phyloP scores from a whole-genome alignment of 2,113 vertebrate genomes.

The Scartelaos histophorus region DNA sequence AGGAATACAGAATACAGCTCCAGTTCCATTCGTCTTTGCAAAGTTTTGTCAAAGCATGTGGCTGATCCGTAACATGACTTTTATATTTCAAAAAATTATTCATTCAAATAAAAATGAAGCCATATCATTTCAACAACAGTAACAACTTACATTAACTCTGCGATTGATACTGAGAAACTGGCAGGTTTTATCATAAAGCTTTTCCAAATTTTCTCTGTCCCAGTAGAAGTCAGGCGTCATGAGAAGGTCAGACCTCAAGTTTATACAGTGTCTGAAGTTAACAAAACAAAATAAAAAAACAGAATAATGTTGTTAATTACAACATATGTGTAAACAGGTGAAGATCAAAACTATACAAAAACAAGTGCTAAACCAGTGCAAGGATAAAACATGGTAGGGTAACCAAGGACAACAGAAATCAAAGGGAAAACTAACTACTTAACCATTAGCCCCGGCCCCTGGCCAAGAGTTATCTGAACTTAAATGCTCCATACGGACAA shows the following conservation, averaged over 20 bases:
- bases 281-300: neutral
- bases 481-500: neutral
- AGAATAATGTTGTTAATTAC: neutral
- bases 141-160: conserved; percentile 86
- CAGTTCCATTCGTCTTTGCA: too few species aligned
- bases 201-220: conserved; percentile 95
- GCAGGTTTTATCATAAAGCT: conserved; percentile 95
- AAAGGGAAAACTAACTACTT: too few species aligned
- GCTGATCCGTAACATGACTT: too few species aligned
- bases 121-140: neutral
- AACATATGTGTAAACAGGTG: too few species aligned
- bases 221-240: conserved; percentile 98
- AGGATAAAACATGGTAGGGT: neutral
- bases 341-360: neutral
- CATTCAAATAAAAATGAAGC: neutral
- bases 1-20: too few species aligned
- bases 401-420: neutral
- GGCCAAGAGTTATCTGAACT: neutral
- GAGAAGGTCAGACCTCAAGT: conserved; percentile 94
- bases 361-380: neutral
- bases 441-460: neutral
- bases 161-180: conserved; percentile 95
- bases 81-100: neutral
- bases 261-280: conserved; percentile 90
- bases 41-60: too few species aligned